Percentiles rank a stretch among this genome's conserved stretches.
Conservation (phyloP, 2,888 invertebrate species). For the Drosophila algonquin region DNA sequence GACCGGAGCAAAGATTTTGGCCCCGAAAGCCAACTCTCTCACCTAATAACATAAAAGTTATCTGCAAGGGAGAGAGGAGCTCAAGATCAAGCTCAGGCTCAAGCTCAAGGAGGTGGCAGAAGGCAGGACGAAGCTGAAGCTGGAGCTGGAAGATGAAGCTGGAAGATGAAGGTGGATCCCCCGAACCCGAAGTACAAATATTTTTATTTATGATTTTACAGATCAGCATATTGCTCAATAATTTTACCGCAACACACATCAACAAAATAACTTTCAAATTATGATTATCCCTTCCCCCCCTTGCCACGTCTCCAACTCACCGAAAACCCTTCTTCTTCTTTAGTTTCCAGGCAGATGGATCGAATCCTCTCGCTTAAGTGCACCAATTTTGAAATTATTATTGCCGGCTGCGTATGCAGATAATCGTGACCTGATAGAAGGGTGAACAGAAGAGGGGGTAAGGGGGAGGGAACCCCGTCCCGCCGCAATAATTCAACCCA, state of each 20-base stretch:
- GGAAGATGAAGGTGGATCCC: conserved; percentile 15
- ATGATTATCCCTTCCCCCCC: conserved; percentile 27
- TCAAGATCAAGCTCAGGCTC: no score
- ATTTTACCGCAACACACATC: conserved; percentile 65
- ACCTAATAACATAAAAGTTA: conserved; percentile 81
- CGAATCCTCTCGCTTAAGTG: conserved; percentile 65
- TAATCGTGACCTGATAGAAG: conserved; percentile 81
- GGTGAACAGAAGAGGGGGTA: background rate
- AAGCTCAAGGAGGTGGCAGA: conserved; percentile 16
- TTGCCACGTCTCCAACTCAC: background rate
- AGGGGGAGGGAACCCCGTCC: conserved; percentile 8
- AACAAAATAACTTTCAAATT: conserved; percentile 79
- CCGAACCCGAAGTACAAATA: conserved; percentile 64
- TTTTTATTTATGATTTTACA: conserved; percentile 84
- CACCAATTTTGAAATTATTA: conserved; percentile 82
- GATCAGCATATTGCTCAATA: conserved; percentile 84
- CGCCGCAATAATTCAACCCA: conserved; percentile 57
- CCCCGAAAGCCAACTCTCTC: conserved; percentile 77
- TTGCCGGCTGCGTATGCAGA: conserved; percentile 79
- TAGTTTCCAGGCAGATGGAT: conserved; percentile 9
- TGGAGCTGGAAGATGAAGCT: conserved; percentile 14
- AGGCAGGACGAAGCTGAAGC: conserved; percentile 13
- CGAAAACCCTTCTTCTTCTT: conserved; percentile 3
- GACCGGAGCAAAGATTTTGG: conserved; percentile 43
- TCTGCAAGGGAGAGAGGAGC: conserved; percentile 43